phyloP scores from a whole-genome alignment of 2,888 invertebrate genomes.

The Orgyia antiqua region DNA sequence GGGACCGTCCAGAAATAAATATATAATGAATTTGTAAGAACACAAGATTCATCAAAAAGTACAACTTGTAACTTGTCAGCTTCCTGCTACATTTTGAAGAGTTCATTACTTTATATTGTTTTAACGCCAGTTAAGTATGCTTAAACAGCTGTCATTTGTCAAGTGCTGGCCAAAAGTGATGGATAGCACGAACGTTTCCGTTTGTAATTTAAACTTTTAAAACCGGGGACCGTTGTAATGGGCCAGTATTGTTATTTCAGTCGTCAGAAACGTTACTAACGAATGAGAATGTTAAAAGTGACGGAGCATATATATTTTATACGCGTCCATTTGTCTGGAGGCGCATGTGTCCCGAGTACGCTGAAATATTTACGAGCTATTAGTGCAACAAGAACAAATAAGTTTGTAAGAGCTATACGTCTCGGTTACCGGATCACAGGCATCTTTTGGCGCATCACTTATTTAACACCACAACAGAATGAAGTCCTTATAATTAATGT shows the following conservation, averaged over 20 bases:
- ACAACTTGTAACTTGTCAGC: slow-evolving; percentile 22
- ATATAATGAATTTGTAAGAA: slow-evolving; percentile 19
- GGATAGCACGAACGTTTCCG: slow-evolving; percentile 54
- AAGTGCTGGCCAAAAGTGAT: slow-evolving; percentile 57
- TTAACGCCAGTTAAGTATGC: slow-evolving; percentile 28
- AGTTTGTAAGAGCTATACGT: slow-evolving; percentile 25
- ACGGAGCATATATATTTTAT: slow-evolving; percentile 50
- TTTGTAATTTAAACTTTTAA: slow-evolving; percentile 43
- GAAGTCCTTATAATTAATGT: slow-evolving; percentile 49
- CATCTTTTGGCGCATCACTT: slow-evolving; percentile 55
- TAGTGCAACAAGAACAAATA: slow-evolving; percentile 62
- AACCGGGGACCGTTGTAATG: slow-evolving; percentile 42
- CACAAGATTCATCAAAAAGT: slow-evolving; percentile 20
- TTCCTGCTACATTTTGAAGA: slow-evolving; percentile 30
- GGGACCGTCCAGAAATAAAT: slow-evolving; percentile 9
- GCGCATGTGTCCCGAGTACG: slow-evolving; percentile 54
- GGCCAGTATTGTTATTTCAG: slow-evolving; percentile 70
- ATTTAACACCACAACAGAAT: slow-evolving; percentile 55
- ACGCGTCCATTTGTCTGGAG: slow-evolving; percentile 64
- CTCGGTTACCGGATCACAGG: slow-evolving; percentile 39
- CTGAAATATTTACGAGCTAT: slow-evolving; percentile 76
- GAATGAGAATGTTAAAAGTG: slow-evolving; percentile 65
- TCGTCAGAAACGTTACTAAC: slow-evolving; percentile 63
- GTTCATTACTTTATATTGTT: slow-evolving; percentile 37
- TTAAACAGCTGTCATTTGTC: slow-evolving; percentile 48